Evolutionary conservation across 2,888 invertebrate species (phyloP), one percentile per base, ranked within the genome.

Genomic region (Lordiphosa fenestrarum): DNA sequence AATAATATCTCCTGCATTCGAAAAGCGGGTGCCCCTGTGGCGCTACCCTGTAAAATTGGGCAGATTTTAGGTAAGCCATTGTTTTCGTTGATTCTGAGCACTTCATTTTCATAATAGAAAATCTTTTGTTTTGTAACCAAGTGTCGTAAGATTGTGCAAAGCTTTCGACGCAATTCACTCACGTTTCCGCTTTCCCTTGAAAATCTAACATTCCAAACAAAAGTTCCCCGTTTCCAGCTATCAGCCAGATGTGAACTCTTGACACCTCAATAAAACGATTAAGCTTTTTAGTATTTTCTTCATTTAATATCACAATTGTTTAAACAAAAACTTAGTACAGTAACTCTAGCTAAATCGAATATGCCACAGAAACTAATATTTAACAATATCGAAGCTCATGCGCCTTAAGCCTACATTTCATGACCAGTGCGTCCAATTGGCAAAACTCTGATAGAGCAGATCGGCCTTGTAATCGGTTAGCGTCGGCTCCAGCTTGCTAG

Each of bases 381-480:
- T 37, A 51, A 53, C 13, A 46, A 55, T 53, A 61, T 61, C 61
- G 60, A 47, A 39, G 25, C 25, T 25, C 7, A 7, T 25, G 25
- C 6, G 7, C 25, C 7, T 25, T n/a, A n/a, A 25, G 6, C 25
- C 25, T 25, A 38, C 10, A 36, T 56, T 47, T 56, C 44, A 62
- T 49, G 83, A 80, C 89, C 89, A 95, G 89, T 95, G 93, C 3
- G 93, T 92, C 94, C 94, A 95, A 35, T 90, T 91, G 80, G 91
- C 91, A 4, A 95, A 92, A 56, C 93, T 91, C 47, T 92, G 90
- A 74, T 90, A 94, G 1, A 95, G 88, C 30, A 89, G 90, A 49
- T 92, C 91, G 0, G 95, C 95, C 0, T 95, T 94, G 78, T 94
- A 95, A 30, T 92, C 89, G 0, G 94, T 93, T 0, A 91, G 90